These are phyloP conservation scores for Sceloporus undulatus DNA, from an alignment of 2,113 vertebrate species.

Conservation along the genomic window DNA sequence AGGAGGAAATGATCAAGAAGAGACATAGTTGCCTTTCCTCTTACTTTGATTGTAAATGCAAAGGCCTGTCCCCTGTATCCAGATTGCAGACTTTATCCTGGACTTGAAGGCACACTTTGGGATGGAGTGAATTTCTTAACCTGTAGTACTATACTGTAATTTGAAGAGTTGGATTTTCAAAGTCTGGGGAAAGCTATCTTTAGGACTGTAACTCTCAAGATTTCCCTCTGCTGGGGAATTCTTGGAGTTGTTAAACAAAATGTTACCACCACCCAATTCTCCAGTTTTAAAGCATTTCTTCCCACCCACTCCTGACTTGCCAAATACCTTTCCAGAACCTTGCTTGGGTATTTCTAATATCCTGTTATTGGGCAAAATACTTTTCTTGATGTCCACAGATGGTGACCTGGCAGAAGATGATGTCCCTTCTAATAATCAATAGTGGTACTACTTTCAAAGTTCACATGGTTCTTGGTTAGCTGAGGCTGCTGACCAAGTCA, in stretches of 20 bases:
- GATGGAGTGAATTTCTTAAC: neutral
- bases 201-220: too few relatives aligned
- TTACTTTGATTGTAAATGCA: neutral
- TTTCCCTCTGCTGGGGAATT: too few relatives aligned
- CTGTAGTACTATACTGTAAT: neutral
- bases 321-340: neutral
- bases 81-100: neutral
- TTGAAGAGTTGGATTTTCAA: neutral
- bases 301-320: too few relatives aligned
- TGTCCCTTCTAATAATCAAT: neutral
- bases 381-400: neutral
- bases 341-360: neutral
- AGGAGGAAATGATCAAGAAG: neutral
- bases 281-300: neutral
- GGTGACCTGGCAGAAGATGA: neutral
- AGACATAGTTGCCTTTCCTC: neutral
- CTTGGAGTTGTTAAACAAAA: too few relatives aligned
- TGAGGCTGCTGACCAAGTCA: neutral
- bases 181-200: neutral
- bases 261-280: neutral
- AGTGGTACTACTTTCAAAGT: neutral
- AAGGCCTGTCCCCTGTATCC: neutral
- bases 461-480: neutral
- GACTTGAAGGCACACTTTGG: neutral
- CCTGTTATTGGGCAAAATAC: neutral